Percentiles rank a stretch among this genome's conserved stretches.
Evolutionary conservation across 2,888 invertebrate species (phyloP).

Genomic region (Loripinus fragilis): DNA sequence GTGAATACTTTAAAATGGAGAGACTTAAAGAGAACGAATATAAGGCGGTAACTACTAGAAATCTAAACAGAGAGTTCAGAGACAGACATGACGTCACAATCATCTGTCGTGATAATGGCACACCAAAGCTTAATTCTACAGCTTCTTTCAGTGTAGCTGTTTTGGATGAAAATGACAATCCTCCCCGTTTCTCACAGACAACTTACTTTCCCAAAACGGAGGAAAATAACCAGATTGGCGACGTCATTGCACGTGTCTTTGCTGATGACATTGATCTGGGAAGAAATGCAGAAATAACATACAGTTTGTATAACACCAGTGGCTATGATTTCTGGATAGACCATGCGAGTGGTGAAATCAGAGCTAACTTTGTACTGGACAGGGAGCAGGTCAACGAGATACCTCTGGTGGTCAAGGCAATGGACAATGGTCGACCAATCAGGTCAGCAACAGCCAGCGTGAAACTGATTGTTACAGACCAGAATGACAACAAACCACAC

Average conservation of each 20-base stretch:
- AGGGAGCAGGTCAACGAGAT: conserved; percentile 65
- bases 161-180: conserved; percentile 94
- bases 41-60: conserved; percentile 63
- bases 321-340: conserved; percentile 67
- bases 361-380: conserved; percentile 68
- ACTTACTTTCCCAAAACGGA: conserved; percentile 62
- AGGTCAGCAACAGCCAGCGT: conserved; percentile 56
- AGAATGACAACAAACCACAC: conserved; percentile 67
- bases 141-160: conserved; percentile 84
- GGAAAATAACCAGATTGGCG: conserved; percentile 71
- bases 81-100: conserved; percentile 62
- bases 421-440: conserved; percentile 63
- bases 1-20: conserved; percentile 70
- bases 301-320: conserved; percentile 52
- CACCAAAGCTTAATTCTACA: conserved; percentile 61
- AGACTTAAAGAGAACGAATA: conserved; percentile 70
- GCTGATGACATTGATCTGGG: conserved; percentile 69
- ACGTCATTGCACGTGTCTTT: conserved; percentile 60
- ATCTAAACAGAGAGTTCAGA: conserved; percentile 59
- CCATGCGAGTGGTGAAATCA: conserved; percentile 66
- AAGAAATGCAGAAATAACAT: conserved; percentile 67
- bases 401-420: conserved; percentile 64
- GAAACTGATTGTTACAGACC: conserved; percentile 63
- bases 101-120: conserved; percentile 64
- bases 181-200: conserved; percentile 90